These are phyloP conservation scores for Poecilobothrus nobilitatus DNA, from an alignment of 2,888 invertebrate species.

Conservation along the genomic window DNA sequence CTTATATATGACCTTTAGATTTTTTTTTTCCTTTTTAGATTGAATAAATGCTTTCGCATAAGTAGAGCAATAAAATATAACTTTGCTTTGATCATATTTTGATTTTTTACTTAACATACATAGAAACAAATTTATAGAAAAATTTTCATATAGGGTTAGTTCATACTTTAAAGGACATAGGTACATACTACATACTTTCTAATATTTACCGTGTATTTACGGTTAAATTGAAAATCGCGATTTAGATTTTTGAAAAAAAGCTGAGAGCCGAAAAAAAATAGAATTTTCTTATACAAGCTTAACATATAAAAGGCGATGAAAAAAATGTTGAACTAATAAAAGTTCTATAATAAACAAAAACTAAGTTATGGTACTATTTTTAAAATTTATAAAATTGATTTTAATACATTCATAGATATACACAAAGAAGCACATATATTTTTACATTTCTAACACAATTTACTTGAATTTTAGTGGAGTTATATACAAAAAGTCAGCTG, in stretches of 20 bases:
- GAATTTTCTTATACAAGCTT: neutral
- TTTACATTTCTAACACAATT: too few species aligned
- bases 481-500: too few species aligned
- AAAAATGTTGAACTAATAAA: too few species aligned
- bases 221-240: neutral
- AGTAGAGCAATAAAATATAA: neutral
- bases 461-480: too few species aligned
- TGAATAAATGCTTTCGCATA: neutral
- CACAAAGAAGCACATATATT: too few species aligned
- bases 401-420: neutral
- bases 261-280: too few species aligned
- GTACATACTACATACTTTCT: neutral
- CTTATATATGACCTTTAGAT: constrained; percentile 4
- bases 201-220: too few species aligned
- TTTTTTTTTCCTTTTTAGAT: neutral
- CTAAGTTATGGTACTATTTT: neutral
- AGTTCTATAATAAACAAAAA: neutral
- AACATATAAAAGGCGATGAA: too few species aligned
- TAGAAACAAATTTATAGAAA: neutral
- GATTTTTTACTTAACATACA: neutral
- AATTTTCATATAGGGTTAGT: neutral
- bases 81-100: neutral
- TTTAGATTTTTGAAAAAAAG: constrained; percentile 1
- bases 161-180: neutral
- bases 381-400: neutral